These are phyloP conservation scores for Saturnia japonica DNA, from an alignment of 2,888 invertebrate species.

Conservation along the genomic window DNA sequence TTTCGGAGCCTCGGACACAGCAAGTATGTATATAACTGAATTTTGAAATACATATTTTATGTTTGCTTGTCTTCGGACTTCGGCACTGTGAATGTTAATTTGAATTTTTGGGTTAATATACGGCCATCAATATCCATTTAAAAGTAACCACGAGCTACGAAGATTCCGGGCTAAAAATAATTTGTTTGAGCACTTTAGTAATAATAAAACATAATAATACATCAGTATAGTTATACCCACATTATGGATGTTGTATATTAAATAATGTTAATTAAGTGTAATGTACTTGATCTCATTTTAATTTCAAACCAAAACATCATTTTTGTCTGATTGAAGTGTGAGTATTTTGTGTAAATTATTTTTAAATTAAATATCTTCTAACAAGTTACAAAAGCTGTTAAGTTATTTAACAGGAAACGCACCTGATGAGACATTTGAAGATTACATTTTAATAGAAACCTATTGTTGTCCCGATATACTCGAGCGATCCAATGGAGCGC, in stretches of 20 bases:
- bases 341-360: not conserved
- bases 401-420: too few relatives aligned
- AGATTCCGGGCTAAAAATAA: not conserved
- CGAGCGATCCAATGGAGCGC: too few relatives aligned
- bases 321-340: not conserved
- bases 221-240: constrained; percentile 56
- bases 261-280: constrained; percentile 3
- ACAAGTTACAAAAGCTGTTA: not conserved
- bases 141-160: constrained; percentile 17
- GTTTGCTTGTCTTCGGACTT: not conserved
- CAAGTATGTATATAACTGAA: not conserved
- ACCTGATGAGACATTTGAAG: too few relatives aligned
- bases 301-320: not conserved
- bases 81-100: not conserved
- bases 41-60: not conserved
- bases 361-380: not conserved
- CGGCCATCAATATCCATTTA: not conserved
- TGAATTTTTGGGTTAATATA: not conserved
- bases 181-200: constrained; percentile 50
- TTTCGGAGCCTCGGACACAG: too few relatives aligned
- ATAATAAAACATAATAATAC: constrained; percentile 41
- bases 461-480: too few relatives aligned
- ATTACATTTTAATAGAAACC: too few relatives aligned
- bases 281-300: constrained; percentile 16
- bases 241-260: constrained; percentile 54